Percentiles rank a stretch among this genome's conserved stretches.
Conservation (phyloP, 1,140 invertebrate species). For the Kradibia gibbosae region DNA sequence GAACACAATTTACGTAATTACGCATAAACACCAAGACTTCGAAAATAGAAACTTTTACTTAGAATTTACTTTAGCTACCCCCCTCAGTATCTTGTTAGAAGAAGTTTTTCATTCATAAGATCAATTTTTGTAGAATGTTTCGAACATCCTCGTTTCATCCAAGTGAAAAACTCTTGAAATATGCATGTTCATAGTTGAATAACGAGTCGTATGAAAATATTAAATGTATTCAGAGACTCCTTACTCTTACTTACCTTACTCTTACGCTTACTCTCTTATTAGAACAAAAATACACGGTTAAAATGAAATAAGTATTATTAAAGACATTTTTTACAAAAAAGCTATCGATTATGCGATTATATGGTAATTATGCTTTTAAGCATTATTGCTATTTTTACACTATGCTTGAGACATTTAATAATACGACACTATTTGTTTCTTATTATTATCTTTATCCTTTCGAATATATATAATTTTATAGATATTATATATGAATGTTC, state of each 20-base stretch:
- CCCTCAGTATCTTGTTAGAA: background rate
- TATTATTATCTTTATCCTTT: background rate
- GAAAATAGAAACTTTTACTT: constrained; percentile 14
- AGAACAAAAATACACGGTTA: constrained; percentile 33
- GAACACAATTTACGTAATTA: background rate
- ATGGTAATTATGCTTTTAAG: background rate
- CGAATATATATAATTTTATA: no score
- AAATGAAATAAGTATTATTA: constrained; percentile 30
- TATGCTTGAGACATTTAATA: background rate
- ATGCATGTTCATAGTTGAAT: constrained; percentile 16
- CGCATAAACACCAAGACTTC: background rate
- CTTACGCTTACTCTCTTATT: constrained; percentile 42
- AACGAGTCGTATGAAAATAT: constrained; percentile 9
- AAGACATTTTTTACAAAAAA: constrained; percentile 35
- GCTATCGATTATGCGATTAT: background rate
- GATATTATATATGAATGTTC: no score
- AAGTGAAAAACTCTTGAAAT: background rate
- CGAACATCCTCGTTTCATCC: background rate
- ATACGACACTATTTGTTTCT: constrained; percentile 23
- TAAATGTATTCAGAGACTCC: constrained; percentile 33
- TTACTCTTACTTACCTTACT: no score
- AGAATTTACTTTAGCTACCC: background rate
- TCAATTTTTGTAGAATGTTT: constrained; percentile 2
- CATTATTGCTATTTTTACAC: background rate
- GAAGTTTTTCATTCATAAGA: constrained; percentile 33